Evolutionary conservation across 2,113 vertebrate species (phyloP).

Genomic region (Hucho hucho): DNA sequence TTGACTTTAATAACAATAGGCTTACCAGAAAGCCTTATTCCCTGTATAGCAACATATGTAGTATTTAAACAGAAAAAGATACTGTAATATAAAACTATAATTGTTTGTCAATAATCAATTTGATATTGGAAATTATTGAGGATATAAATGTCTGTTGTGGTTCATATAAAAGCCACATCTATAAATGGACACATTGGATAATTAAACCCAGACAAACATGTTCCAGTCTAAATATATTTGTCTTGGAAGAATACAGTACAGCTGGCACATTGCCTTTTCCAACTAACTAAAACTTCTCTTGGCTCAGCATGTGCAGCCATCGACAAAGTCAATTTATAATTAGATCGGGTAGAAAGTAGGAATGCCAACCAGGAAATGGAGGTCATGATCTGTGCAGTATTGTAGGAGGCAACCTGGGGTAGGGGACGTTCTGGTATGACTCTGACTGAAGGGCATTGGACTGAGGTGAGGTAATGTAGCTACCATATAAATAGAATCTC

Average conservation of each 20-base stretch:
- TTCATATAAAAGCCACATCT: background rate
- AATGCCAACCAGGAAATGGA: background rate
- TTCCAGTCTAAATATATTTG: background rate
- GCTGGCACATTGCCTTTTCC: background rate
- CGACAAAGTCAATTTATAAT: background rate
- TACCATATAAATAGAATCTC: too few species aligned
- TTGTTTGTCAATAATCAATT: background rate
- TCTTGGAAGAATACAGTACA: background rate
- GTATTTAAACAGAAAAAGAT: background rate
- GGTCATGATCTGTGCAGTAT: background rate
- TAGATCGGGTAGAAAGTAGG: background rate
- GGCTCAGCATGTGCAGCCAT: background rate
- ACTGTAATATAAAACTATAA: background rate
- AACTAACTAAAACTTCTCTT: background rate
- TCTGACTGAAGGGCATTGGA: background rate
- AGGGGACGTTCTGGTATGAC: background rate
- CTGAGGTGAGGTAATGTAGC: too few species aligned
- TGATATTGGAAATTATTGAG: background rate
- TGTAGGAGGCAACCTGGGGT: background rate
- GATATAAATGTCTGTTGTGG: background rate
- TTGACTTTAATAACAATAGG: too few species aligned
- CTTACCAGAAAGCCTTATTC: too few species aligned
- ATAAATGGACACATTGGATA: background rate
- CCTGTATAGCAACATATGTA: background rate
- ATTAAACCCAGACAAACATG: background rate